Evolutionary conservation across 2,113 vertebrate species (phyloP).

Genomic region (Aphyosemion australe): DNA sequence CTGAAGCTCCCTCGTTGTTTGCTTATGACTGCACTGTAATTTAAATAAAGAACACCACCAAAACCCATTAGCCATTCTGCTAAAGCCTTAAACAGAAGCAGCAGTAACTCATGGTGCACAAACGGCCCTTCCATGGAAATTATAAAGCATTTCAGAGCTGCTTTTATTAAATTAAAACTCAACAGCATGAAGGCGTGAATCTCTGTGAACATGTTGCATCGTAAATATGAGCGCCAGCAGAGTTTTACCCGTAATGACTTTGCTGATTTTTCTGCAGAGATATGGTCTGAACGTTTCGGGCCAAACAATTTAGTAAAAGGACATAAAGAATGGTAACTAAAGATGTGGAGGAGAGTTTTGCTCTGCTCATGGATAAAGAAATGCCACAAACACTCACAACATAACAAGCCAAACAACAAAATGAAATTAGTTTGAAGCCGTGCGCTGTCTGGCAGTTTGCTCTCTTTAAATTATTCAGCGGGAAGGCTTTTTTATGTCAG

Average conservation of each 20-base stretch:
- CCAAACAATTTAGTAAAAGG: conserved; percentile 32
- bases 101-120: neutral
- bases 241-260: conserved; percentile 17
- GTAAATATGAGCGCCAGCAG: conserved; percentile 29
- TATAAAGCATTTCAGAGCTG: neutral
- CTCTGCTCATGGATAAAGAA: conserved; percentile 49
- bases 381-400: conserved; percentile 27
- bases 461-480: conserved; percentile 91
- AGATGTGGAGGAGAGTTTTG: conserved; percentile 41
- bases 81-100: conserved; percentile 10
- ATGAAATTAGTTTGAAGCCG: conserved; percentile 66
- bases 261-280: conserved; percentile 12
- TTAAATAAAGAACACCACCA: no score
- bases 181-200: neutral
- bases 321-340: conserved; percentile 51
- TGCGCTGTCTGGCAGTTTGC: conserved; percentile 88
- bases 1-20: no score
- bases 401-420: conserved; percentile 65
- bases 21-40: no score
- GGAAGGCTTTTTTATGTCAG: conserved; percentile 83
- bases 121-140: neutral
- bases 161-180: conserved; percentile 21
- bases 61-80: no score
- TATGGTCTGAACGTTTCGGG: conserved; percentile 81
- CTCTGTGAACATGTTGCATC: conserved; percentile 5